phyloP scores from a whole-genome alignment of 1,140 invertebrate genomes.

The Diorhabda sublineata region DNA sequence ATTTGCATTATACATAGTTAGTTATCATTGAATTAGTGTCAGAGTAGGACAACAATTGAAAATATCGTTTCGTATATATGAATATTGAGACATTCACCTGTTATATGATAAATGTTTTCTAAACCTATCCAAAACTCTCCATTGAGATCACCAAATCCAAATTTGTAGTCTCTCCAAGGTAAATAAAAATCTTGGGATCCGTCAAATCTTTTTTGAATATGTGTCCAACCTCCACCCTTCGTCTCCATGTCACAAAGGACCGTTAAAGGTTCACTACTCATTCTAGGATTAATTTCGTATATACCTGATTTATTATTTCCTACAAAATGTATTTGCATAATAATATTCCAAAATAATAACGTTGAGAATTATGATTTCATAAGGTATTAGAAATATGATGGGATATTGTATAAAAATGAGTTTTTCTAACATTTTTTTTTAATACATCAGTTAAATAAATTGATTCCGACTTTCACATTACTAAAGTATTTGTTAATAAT shows the following conservation, averaged over 20 bases:
- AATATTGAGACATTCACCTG: slow-evolving; percentile 28
- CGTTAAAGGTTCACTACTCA: slow-evolving; percentile 50
- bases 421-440: no score
- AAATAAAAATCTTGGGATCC: slow-evolving; percentile 61
- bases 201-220: slow-evolving; percentile 58
- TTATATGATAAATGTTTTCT: slow-evolving; percentile 47
- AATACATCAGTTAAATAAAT: no score
- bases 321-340: neutral
- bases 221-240: slow-evolving; percentile 58
- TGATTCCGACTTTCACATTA: no score
- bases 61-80: neutral
- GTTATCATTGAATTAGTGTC: no score
- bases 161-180: slow-evolving; percentile 60
- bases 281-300: slow-evolving; percentile 28
- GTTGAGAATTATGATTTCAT: no score
- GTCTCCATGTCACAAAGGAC: slow-evolving; percentile 59
- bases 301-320: slow-evolving; percentile 40
- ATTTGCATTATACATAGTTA: no score
- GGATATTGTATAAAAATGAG: no score
- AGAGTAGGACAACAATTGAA: no score
- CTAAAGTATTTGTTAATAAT: no score
- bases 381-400: no score
- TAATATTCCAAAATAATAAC: no score
- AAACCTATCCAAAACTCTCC: slow-evolving; percentile 53
- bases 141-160: slow-evolving; percentile 51